These are phyloP conservation scores for Lepas anatifera DNA, from an alignment of 2,888 invertebrate species.

Conservation along the genomic window DNA sequence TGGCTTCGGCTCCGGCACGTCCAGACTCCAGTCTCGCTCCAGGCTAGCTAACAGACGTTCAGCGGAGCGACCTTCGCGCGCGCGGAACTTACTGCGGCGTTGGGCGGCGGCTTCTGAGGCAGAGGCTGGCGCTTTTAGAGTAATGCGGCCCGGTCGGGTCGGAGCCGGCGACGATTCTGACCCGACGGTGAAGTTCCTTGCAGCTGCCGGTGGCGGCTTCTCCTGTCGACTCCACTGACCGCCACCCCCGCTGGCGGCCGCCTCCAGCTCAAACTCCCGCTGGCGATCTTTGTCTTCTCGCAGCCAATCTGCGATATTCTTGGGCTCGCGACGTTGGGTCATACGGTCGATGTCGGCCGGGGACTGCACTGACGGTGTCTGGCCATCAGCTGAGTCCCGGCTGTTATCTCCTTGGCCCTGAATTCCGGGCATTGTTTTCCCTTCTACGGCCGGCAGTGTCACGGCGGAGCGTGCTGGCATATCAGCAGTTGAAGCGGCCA, in stretches of 20 bases:
- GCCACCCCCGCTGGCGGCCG: slow-evolving; percentile 67
- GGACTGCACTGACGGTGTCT: too few species aligned
- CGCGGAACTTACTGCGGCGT: slow-evolving; percentile 40
- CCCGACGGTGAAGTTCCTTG: slow-evolving; percentile 83
- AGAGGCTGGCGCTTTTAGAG: neutral
- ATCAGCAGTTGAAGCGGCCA: too few species aligned
- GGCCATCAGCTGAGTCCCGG: too few species aligned
- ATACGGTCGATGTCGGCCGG: neutral
- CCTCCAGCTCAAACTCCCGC: slow-evolving; percentile 41
- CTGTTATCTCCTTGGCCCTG: too few species aligned
- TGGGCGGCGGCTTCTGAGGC: slow-evolving; percentile 18
- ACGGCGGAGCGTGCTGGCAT: too few species aligned
- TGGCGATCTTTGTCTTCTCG: slow-evolving; percentile 27
- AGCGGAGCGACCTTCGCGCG: slow-evolving; percentile 79
- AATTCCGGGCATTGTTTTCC: too few species aligned
- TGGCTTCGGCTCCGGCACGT: slow-evolving; percentile 82
- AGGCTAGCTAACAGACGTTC: slow-evolving; percentile 81
- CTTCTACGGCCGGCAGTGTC: too few species aligned
- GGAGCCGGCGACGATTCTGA: slow-evolving; percentile 24
- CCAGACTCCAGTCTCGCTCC: slow-evolving; percentile 81
- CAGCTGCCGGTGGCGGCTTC: slow-evolving; percentile 86
- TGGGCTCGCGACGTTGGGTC: slow-evolving; percentile 32
- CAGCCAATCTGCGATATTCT: slow-evolving; percentile 23
- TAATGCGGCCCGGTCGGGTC: too few species aligned
- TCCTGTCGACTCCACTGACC: slow-evolving; percentile 91